Evolutionary conservation across 2,888 invertebrate species (phyloP).

Genomic region (Epistrophe grossulariae): DNA sequence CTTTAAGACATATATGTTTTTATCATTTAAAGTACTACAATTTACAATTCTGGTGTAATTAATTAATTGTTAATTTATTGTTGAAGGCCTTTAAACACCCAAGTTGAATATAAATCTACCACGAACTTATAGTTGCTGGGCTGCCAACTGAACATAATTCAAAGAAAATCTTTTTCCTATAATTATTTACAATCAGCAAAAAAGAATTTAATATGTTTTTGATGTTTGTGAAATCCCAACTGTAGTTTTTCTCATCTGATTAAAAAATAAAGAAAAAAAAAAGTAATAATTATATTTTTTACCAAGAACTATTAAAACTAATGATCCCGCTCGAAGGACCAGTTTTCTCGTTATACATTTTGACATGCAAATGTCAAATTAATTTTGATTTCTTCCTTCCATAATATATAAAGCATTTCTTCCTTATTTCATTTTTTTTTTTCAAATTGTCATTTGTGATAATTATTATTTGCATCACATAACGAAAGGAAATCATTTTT

Average conservation of each 20-base stretch:
- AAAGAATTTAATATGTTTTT: not conserved
- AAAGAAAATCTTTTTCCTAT: too few species aligned
- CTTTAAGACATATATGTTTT: too few species aligned
- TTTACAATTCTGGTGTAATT: too few species aligned
- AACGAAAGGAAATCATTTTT: constrained; percentile 59
- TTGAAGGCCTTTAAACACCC: too few species aligned
- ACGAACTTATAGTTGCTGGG: too few species aligned
- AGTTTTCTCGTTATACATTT: constrained; percentile 44
- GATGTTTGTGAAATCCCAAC: not conserved
- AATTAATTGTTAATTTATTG: too few species aligned
- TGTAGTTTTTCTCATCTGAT: not conserved
- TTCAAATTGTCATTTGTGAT: constrained; percentile 50
- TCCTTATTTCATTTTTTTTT: constrained; percentile 38
- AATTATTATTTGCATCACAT: constrained; percentile 32
- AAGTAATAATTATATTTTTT: not conserved
- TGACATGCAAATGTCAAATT: constrained; percentile 58
- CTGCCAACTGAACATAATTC: too few species aligned
- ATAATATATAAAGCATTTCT: constrained; percentile 21
- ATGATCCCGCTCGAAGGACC: constrained; percentile 61
- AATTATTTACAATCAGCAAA: not conserved
- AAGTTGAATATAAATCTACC: too few species aligned
- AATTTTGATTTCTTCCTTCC: constrained; percentile 55
- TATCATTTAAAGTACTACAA: too few species aligned
- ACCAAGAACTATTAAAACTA: not conserved
- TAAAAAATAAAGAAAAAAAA: too few species aligned